Percentiles rank a stretch among this genome's conserved stretches.
These are phyloP conservation scores for Proisotoma minuta DNA, from an alignment of 2,888 invertebrate species.

Conservation along the genomic window DNA sequence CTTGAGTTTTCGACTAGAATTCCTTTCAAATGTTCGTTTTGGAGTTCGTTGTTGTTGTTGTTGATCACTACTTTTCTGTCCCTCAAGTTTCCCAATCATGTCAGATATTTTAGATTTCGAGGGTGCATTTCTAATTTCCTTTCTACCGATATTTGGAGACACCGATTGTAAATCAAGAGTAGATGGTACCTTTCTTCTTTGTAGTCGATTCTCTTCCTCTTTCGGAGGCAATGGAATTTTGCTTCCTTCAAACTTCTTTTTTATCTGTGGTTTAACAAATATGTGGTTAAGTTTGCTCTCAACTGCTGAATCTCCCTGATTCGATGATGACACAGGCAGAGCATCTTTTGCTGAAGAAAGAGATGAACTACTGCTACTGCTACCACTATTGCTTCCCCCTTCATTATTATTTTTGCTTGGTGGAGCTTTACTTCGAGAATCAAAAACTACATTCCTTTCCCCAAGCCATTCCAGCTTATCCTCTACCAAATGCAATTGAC, in stretches of 20 bases:
- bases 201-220: not conserved
- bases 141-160: slow-evolving; percentile 21
- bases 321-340: too few species aligned
- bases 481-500: not conserved
- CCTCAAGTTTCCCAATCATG: slow-evolving; percentile 46
- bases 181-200: not conserved
- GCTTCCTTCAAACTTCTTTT: slow-evolving; percentile 38
- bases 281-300: too few species aligned
- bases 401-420: slow-evolving; percentile 13
- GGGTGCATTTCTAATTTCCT: slow-evolving; percentile 22
- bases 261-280: slow-evolving; percentile 4
- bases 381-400: slow-evolving; percentile 14
- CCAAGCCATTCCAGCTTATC: slow-evolving; percentile 15
- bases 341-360: too few species aligned
- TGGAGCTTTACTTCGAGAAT: slow-evolving; percentile 32
- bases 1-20: not conserved
- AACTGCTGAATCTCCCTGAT: too few species aligned
- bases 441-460: slow-evolving; percentile 45
- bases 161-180: slow-evolving; percentile 6
- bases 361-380: slow-evolving; percentile 25
- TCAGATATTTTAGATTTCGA: slow-evolving; percentile 45
- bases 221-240: slow-evolving; percentile 39
- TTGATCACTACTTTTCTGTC: slow-evolving; percentile 28
- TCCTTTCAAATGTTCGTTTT: slow-evolving; percentile 32
- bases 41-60: slow-evolving; percentile 30